phyloP scores from a whole-genome alignment of 2,113 vertebrate genomes.

The Polypterus senegalus region DNA sequence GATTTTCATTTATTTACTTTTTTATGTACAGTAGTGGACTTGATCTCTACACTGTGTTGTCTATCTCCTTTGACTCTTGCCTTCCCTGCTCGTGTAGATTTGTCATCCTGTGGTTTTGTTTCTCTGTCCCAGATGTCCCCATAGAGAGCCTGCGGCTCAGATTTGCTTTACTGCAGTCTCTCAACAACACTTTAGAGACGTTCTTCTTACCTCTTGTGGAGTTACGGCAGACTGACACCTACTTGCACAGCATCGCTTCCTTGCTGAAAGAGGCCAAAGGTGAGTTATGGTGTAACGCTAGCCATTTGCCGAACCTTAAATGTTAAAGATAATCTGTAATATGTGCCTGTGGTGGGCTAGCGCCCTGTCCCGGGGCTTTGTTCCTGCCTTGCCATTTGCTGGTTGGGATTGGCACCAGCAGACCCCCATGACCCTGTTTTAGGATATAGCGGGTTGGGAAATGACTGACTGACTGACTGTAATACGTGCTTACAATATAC shows the following conservation, averaged over 20 bases:
- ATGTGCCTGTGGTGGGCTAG: too few relatives aligned
- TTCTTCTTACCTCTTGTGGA: constrained; percentile 92
- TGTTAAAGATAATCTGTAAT: too few relatives aligned
- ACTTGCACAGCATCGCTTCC: constrained; percentile 73
- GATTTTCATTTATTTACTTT: constrained; percentile 14
- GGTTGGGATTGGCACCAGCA: too few relatives aligned
- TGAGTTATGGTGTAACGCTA: constrained; percentile 28
- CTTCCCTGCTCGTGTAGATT: not conserved
- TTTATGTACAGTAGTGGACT: too few relatives aligned
- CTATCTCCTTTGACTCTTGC: not conserved
- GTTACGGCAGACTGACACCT: constrained; percentile 73
- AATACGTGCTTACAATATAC: too few relatives aligned
- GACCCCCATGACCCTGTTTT: too few relatives aligned
- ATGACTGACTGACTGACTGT: too few relatives aligned
- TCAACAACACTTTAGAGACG: constrained; percentile 84
- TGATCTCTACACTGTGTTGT: too few relatives aligned
- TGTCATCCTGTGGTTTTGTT: not conserved
- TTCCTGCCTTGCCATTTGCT: too few relatives aligned
- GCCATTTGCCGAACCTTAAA: too few relatives aligned
- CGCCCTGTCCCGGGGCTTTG: too few relatives aligned
- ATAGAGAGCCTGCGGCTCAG: constrained; percentile 83
- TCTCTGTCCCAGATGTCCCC: constrained; percentile 53
- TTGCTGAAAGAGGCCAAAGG: constrained; percentile 86
- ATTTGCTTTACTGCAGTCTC: constrained; percentile 87
- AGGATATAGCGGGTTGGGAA: too few relatives aligned